Conservation (phyloP, 2,797 vertebrate genomes). For the Alectoris magna region DNA sequence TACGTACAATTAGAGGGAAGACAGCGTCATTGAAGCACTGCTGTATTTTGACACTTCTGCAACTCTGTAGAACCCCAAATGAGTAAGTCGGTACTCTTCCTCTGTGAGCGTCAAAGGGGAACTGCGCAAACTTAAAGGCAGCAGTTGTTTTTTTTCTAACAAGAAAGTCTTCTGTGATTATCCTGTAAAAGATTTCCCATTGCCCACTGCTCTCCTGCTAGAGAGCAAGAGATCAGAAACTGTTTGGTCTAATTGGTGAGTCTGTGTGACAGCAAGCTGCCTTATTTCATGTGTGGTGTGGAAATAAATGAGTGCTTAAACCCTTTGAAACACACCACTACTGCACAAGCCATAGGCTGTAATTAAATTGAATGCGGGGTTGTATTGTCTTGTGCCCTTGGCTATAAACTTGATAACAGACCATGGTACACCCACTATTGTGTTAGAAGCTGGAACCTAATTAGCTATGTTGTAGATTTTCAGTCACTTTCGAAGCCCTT, state of each 20-base stretch:
- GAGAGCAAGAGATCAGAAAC: constrained; percentile 73
- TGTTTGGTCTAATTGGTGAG: constrained; percentile 61
- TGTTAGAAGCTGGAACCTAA: constrained; percentile 68
- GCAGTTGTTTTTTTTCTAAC: not conserved
- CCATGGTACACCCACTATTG: constrained; percentile 36
- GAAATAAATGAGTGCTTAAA: constrained; percentile 72
- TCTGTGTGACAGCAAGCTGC: constrained; percentile 64
- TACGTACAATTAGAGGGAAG: constrained; percentile 12
- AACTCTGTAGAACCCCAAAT: not conserved
- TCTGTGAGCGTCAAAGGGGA: constrained; percentile 11
- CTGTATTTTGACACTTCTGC: not conserved
- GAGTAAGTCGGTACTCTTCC: not conserved
- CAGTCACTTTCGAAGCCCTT: constrained; percentile 56
- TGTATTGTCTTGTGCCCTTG: constrained; percentile 57
- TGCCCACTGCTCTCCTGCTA: constrained; percentile 36
- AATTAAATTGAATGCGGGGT: constrained; percentile 70
- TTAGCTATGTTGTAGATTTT: constrained; percentile 65
- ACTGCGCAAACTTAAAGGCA: constrained; percentile 48
- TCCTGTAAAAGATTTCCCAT: constrained; percentile 47
- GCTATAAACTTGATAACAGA: constrained; percentile 65
- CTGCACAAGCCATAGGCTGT: constrained; percentile 71
- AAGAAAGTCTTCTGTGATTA: constrained; percentile 48
- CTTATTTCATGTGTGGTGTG: constrained; percentile 67
- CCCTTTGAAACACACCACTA: constrained; percentile 61
- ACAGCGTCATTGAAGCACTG: not conserved